A percentile compares a stretch with the other conserved stretches of the same genome.
phyloP scores from a whole-genome alignment of 1,140 invertebrate species.

The Nephila pilipes region DNA sequence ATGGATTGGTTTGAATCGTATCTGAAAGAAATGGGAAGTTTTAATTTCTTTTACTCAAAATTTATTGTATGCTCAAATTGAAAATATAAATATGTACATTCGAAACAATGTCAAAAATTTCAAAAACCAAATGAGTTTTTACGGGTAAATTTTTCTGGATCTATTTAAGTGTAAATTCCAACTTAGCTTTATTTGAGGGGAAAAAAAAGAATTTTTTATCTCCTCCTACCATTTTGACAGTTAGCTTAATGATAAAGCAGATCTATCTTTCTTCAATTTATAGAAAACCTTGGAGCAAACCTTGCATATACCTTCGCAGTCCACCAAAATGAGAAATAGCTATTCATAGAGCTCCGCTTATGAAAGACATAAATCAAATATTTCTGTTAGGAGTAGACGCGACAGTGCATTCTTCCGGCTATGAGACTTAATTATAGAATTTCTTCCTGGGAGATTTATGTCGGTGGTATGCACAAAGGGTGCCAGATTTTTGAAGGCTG shows the following conservation, averaged over 20 bases:
- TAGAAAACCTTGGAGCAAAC: not conserved
- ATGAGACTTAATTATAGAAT: constrained; percentile 50
- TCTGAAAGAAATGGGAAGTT: no score
- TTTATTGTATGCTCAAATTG: no score
- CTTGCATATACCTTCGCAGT: not conserved
- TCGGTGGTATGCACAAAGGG: not conserved
- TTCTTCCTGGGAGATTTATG: constrained; percentile 10
- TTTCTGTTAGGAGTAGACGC: not conserved
- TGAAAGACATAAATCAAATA: constrained; percentile 52
- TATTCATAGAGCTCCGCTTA: constrained; percentile 22
- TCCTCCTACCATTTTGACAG: no score
- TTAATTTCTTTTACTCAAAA: no score
- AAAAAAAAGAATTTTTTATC: no score
- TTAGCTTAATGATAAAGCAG: not conserved
- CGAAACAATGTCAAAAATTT: no score
- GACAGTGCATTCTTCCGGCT: constrained; percentile 10
- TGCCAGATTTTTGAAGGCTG: constrained; percentile 27
- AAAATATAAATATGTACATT: no score
- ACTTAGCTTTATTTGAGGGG: no score
- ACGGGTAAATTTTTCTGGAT: no score
- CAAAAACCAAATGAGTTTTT: no score
- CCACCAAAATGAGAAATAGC: not conserved
- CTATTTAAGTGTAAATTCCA: no score
- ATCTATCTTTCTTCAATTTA: not conserved
- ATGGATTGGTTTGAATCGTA: no score